Conservation (phyloP, 2,797 vertebrate species). For the Parauchenoglanis punctatus region DNA sequence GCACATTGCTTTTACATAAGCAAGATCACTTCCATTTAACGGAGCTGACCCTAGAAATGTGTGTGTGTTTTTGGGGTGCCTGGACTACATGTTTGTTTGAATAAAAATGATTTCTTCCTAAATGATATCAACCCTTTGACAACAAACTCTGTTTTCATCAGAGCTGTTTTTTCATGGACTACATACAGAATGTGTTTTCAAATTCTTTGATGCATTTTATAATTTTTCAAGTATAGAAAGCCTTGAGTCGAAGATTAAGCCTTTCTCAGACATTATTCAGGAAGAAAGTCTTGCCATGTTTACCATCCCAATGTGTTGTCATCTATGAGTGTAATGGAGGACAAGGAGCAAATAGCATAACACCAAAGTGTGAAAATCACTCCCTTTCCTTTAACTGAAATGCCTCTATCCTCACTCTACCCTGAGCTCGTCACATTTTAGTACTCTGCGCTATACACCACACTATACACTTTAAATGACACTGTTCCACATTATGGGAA, state of each 20-base stretch:
- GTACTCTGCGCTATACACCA: conserved; percentile 63
- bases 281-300: conserved; percentile 6
- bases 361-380: conserved; percentile 69
- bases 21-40: neutral
- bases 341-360: conserved; percentile 50
- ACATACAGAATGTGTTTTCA: neutral
- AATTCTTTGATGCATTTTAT: neutral
- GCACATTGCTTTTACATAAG: conserved; percentile 51
- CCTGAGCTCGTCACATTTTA: conserved; percentile 54
- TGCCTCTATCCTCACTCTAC: conserved; percentile 42
- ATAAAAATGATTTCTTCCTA: neutral
- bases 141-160: neutral
- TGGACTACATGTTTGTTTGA: neutral
- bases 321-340: conserved; percentile 21
- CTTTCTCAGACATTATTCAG: neutral
- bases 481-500: conserved; percentile 62
- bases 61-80: neutral
- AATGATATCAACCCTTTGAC: neutral
- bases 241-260: neutral
- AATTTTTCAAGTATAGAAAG: neutral
- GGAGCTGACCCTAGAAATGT: neutral
- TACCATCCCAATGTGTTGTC: conserved; percentile 6
- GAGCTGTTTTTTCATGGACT: neutral
- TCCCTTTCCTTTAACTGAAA: conserved; percentile 62
- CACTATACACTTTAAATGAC: conserved; percentile 69